phyloP scores from a whole-genome alignment of 2,113 vertebrate genomes.

The Scomber scombrus region DNA sequence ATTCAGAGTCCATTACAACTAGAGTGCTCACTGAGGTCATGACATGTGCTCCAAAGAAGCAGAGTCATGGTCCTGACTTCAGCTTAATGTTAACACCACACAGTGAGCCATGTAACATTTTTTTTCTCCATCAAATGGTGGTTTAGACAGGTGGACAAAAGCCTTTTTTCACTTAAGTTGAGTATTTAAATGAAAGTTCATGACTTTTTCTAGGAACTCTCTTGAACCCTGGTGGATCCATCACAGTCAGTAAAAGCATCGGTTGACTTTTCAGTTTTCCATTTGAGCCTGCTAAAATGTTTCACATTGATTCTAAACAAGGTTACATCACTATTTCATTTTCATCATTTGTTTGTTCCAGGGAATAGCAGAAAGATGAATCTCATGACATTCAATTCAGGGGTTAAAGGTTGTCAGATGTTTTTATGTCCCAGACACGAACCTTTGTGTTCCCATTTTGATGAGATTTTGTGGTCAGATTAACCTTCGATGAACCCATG shows the following conservation, averaged over 20 bases:
- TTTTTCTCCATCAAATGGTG: background rate
- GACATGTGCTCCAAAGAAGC: background rate
- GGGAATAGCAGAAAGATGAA: conserved; percentile 7
- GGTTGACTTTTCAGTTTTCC: conserved; percentile 3
- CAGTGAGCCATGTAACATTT: too few relatives aligned
- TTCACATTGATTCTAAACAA: background rate
- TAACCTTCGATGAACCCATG: background rate
- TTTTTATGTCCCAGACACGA: background rate
- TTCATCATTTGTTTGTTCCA: background rate
- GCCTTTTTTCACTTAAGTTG: background rate
- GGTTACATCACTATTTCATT: background rate
- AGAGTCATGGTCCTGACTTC: background rate
- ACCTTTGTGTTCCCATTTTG: conserved; percentile 13
- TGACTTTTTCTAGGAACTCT: background rate
- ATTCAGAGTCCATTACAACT: background rate
- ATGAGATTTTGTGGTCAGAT: conserved; percentile 48
- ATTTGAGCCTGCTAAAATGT: conserved; percentile 3
- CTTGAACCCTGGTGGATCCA: background rate
- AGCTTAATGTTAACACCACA: too few relatives aligned
- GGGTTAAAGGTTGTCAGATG: conserved; percentile 13
- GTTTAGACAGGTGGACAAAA: background rate
- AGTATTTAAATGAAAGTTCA: background rate
- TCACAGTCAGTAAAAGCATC: background rate
- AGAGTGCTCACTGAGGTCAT: too few relatives aligned
- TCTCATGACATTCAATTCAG: background rate